Conservation (phyloP, 2,113 vertebrate genomes). For the Pedetes capensis region DNA sequence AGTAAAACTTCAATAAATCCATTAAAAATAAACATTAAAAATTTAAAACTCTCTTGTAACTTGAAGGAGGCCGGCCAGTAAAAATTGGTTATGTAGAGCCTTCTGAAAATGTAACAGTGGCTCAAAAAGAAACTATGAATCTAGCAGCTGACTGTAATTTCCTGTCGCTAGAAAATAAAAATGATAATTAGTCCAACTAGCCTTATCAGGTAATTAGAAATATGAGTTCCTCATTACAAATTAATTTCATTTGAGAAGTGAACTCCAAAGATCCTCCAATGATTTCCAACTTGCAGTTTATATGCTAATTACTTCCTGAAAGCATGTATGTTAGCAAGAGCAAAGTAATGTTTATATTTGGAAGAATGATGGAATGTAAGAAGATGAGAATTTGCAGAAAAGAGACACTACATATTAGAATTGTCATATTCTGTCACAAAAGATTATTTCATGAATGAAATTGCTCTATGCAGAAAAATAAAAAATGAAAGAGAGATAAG, state of each 20-base stretch:
- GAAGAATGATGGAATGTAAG: background rate
- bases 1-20: background rate
- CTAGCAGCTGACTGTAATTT: conserved; percentile 26
- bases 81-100: background rate
- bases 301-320: background rate
- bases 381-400: background rate
- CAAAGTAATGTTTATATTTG: background rate
- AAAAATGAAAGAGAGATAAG: background rate
- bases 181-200: conserved; percentile 41
- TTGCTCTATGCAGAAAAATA: background rate
- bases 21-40: conserved; percentile 27
- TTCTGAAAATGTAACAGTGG: background rate
- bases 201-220: conserved; percentile 45
- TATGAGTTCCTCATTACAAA: background rate
- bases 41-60: background rate
- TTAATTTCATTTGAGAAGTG: conserved; percentile 40
- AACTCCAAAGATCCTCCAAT: background rate
- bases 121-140: conserved; percentile 17
- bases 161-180: conserved; percentile 23
- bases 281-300: background rate
- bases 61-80: background rate
- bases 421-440: background rate
- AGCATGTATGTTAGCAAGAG: background rate
- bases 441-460: background rate
- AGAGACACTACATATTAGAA: background rate